Conservation (phyloP, 2,113 vertebrate genomes). For the Pholis gunnellus region DNA sequence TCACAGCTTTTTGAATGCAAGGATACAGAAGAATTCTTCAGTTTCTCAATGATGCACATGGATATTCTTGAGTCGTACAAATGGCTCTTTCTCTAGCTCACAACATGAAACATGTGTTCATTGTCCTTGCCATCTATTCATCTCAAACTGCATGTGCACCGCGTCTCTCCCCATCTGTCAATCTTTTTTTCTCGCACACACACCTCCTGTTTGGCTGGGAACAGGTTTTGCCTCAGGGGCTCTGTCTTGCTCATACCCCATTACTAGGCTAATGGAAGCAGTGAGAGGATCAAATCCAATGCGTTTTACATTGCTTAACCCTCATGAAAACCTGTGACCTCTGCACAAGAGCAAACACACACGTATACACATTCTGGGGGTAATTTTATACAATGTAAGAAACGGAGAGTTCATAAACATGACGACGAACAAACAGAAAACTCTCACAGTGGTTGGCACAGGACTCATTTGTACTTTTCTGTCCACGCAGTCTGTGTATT, state of each 20-base stretch:
- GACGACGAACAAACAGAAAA: not conserved
- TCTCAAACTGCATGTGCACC: not conserved
- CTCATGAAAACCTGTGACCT: slow-evolving; percentile 34
- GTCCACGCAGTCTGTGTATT: not conserved
- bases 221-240: slow-evolving; percentile 54
- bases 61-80: slow-evolving; percentile 4
- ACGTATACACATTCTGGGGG: not conserved
- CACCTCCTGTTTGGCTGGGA: slow-evolving; percentile 35
- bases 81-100: not conserved
- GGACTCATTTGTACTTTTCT: not conserved
- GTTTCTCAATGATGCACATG: slow-evolving; percentile 5
- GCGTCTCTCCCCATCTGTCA: slow-evolving; percentile 18
- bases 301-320: slow-evolving; percentile 58
- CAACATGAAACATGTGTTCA: slow-evolving; percentile 25
- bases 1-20: not conserved
- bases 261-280: slow-evolving; percentile 69
- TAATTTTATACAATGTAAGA: not conserved
- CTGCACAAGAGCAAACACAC: not conserved
- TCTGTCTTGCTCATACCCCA: slow-evolving; percentile 48
- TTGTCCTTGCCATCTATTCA: slow-evolving; percentile 9
- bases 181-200: not conserved
- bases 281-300: slow-evolving; percentile 65
- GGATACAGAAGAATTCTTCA: not conserved
- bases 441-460: not conserved
- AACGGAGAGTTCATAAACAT: too few relatives aligned